Evolutionary conservation across 2,888 invertebrate species (phyloP).

Genomic region (Caenorhabditis afra): DNA sequence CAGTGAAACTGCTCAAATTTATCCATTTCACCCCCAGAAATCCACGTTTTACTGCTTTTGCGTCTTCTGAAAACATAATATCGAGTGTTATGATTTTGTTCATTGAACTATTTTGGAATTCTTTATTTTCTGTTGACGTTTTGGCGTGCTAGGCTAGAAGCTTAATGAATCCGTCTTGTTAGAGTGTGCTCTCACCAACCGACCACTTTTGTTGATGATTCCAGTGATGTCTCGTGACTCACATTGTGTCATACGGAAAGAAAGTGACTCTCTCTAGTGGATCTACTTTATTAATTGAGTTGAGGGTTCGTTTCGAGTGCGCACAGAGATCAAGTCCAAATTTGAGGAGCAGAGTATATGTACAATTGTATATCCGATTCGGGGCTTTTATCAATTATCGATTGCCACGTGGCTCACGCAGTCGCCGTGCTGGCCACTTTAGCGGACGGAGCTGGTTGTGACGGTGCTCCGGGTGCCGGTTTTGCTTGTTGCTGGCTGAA

Average conservation of each 20-base stretch:
- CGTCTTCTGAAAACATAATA: no score
- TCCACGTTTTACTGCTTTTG: not conserved
- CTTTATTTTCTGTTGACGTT: no score
- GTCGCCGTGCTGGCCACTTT: not conserved
- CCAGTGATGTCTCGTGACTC: no score
- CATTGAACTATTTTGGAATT: no score
- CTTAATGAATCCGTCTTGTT: not conserved
- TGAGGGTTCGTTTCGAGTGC: no score
- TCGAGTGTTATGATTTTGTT: no score
- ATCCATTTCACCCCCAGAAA: not conserved
- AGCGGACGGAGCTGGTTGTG: slow-evolving; percentile 15
- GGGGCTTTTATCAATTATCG: not conserved
- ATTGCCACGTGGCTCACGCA: slow-evolving; percentile 10
- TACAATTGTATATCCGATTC: no score
- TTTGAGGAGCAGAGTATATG: not conserved
- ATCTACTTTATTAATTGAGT: no score
- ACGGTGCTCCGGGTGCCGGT: not conserved
- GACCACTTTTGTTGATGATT: no score
- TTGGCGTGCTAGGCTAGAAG: no score
- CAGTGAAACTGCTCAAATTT: not conserved
- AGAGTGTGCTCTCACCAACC: not conserved
- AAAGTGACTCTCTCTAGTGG: no score
- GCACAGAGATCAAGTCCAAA: not conserved
- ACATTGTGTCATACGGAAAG: no score
- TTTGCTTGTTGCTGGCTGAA: slow-evolving; percentile 43